Evolutionary conservation across 2,888 invertebrate genomes (phyloP).

Genomic region (Andrena chrysosceles): DNA sequence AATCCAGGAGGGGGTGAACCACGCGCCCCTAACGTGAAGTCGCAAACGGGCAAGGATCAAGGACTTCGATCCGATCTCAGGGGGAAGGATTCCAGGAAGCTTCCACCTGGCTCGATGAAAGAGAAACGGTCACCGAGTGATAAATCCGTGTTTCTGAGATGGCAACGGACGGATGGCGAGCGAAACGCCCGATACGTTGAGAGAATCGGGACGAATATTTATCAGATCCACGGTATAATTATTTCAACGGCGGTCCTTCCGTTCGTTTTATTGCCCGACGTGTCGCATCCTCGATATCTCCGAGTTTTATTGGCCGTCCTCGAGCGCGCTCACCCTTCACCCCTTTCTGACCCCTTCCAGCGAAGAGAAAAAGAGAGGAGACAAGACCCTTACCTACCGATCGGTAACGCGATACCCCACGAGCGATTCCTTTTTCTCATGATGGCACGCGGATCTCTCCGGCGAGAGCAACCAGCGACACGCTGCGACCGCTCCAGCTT

Average conservation of each 20-base stretch:
- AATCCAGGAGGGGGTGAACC: neutral
- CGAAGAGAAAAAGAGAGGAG: conserved; percentile 42
- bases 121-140: neutral
- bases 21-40: too few relatives aligned
- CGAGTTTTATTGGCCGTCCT: conserved; percentile 72
- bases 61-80: too few relatives aligned
- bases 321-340: conserved; percentile 11
- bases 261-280: conserved; percentile 48
- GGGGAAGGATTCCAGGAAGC: too few relatives aligned
- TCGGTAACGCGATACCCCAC: conserved; percentile 68
- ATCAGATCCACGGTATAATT: conserved; percentile 44
- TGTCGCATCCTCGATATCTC: conserved; percentile 66
- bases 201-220: conserved; percentile 12
- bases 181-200: neutral
- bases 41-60: too few relatives aligned
- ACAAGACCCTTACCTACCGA: conserved; percentile 67
- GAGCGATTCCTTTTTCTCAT: conserved; percentile 52
- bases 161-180: neutral
- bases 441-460: conserved; percentile 50
- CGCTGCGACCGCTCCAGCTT: conserved; percentile 51
- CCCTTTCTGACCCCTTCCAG: conserved; percentile 29
- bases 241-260: conserved; percentile 42
- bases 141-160: neutral
- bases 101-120: too few relatives aligned
- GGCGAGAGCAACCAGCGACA: conserved; percentile 59